These are phyloP conservation scores for Plusia festucae DNA, from an alignment of 2,888 invertebrate genomes.

Conservation along the genomic window DNA sequence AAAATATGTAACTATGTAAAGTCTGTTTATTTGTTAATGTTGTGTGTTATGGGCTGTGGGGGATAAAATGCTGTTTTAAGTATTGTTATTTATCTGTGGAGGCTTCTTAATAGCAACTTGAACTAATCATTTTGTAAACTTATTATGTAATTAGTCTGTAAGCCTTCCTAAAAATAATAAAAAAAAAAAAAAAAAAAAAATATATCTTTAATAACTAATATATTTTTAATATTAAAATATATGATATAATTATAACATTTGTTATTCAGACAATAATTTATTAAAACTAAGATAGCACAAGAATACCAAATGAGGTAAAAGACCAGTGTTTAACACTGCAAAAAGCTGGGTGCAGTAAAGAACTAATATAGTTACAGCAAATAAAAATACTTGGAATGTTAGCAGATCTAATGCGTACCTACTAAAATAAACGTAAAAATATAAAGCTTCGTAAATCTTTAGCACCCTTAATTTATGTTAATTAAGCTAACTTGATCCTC, in stretches of 20 bases:
- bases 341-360: background rate
- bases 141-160: too few species aligned
- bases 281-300: slow-evolving; percentile 2
- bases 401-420: background rate
- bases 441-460: background rate
- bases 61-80: too few species aligned
- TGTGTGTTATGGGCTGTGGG: too few species aligned
- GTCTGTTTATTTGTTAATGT: too few species aligned
- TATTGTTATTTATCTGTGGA: too few species aligned
- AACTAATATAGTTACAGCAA: background rate
- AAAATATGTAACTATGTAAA: too few species aligned
- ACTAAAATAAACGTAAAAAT: background rate
- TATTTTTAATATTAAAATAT: background rate
- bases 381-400: background rate
- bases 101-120: too few species aligned
- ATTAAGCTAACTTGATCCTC: background rate
- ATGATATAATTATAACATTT: background rate
- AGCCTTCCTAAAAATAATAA: too few species aligned
- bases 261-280: background rate
- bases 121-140: too few species aligned
- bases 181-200: too few species aligned
- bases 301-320: background rate
- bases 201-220: slow-evolving; percentile 4
- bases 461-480: background rate
- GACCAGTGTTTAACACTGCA: slow-evolving; percentile 1